phyloP scores from a whole-genome alignment of 2,888 invertebrate genomes.

The Agrotis puta region DNA sequence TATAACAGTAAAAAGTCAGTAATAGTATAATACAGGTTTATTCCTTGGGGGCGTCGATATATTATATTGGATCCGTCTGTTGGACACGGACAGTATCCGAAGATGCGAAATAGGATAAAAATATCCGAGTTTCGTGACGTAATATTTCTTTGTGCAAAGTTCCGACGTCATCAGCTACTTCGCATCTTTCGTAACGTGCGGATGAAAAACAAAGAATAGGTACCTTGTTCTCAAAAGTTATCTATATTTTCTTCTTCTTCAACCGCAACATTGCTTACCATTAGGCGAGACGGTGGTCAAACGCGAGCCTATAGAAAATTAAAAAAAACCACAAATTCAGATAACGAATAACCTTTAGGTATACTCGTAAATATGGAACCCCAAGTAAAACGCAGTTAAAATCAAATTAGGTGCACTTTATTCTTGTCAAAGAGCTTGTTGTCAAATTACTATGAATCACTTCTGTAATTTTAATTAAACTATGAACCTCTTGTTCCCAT shows the following conservation, averaged over 20 bases:
- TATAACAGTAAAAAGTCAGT: too few relatives aligned
- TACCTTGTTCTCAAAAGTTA: conserved; percentile 4
- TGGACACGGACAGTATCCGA: conserved; percentile 25
- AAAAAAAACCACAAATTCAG: too few relatives aligned
- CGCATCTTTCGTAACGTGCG: conserved; percentile 33
- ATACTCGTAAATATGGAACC: too few relatives aligned
- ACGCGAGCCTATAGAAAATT: too few relatives aligned
- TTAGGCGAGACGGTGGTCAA: too few relatives aligned
- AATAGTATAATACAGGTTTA: too few relatives aligned
- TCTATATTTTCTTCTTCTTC: not conserved
- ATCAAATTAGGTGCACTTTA: conserved; percentile 32
- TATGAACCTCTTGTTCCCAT: conserved; percentile 60
- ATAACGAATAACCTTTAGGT: too few relatives aligned
- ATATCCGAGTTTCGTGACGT: conserved; percentile 47
- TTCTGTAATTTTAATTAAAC: conserved; percentile 62
- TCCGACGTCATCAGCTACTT: conserved; percentile 41
- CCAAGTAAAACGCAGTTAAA: not conserved
- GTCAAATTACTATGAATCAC: conserved; percentile 58
- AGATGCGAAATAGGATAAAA: conserved; percentile 37
- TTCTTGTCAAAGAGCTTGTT: conserved; percentile 41
- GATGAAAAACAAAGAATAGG: conserved; percentile 31
- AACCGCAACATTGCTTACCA: too few relatives aligned
- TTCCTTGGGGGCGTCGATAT: too few relatives aligned
- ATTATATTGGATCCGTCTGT: conserved; percentile 30
- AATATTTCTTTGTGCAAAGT: conserved; percentile 48